Conservation (phyloP, 2,113 vertebrate species). For the Lontra canadensis region DNA sequence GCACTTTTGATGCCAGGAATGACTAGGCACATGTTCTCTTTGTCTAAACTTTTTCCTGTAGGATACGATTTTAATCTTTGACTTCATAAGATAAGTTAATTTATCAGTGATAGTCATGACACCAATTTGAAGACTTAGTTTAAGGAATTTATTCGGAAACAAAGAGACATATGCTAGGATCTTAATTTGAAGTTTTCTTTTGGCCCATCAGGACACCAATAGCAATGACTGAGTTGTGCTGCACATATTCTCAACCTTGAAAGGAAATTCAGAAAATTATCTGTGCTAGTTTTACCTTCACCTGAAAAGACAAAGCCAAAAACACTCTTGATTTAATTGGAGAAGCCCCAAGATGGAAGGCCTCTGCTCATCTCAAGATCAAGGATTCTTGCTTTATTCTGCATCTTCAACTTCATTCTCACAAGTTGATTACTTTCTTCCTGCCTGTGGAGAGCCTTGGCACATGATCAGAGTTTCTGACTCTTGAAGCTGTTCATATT, state of each 20-base stretch:
- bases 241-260: not conserved
- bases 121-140: not conserved
- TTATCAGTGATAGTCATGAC: not conserved
- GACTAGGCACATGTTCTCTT: not conserved
- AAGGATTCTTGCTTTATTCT: constrained; percentile 29
- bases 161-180: not conserved
- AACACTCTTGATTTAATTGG: constrained; percentile 31
- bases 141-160: not conserved
- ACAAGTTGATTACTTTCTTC: constrained; percentile 49
- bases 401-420: constrained; percentile 54
- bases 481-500: constrained; percentile 4
- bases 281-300: not conserved
- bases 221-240: not conserved
- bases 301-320: constrained; percentile 29
- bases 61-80: not conserved
- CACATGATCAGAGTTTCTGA: constrained; percentile 32
- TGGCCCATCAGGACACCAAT: not conserved
- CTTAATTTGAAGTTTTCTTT: not conserved
- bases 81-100: not conserved
- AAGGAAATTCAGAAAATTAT: not conserved
- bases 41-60: not conserved
- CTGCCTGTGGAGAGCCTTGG: constrained; percentile 45
- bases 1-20: not conserved
- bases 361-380: constrained; percentile 11
- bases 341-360: not conserved